Evolutionary conservation across 2,888 invertebrate genomes (phyloP).

Genomic region (Anagyrus pseudococci): DNA sequence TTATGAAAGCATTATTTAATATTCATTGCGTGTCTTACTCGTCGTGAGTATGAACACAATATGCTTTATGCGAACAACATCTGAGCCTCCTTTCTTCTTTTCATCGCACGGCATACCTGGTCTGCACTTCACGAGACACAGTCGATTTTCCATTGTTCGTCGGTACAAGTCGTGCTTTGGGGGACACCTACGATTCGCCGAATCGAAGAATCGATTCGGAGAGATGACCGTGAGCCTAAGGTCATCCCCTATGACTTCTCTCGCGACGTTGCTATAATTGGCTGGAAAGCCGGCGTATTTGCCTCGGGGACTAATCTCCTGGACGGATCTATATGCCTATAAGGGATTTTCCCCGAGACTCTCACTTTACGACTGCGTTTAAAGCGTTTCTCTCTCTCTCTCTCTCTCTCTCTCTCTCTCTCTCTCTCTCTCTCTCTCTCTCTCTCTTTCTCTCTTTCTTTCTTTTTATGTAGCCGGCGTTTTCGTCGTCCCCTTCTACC

Average conservation of each 20-base stretch:
- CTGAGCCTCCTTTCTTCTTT: too few relatives aligned
- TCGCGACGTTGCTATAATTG: slow-evolving; percentile 16
- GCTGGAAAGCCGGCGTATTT: slow-evolving; percentile 12
- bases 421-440: not conserved
- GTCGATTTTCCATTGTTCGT: slow-evolving; percentile 23
- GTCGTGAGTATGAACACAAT: too few relatives aligned
- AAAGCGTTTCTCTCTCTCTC: slow-evolving; percentile 3
- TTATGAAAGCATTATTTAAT: too few relatives aligned
- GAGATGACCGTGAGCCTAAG: slow-evolving; percentile 17
- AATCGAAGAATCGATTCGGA: slow-evolving; percentile 34
- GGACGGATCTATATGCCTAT: slow-evolving; percentile 19
- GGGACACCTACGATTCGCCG: slow-evolving; percentile 27
- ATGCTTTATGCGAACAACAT: too few relatives aligned
- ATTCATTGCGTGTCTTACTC: too few relatives aligned
- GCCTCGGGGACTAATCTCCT: slow-evolving; percentile 25
- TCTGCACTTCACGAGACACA: too few relatives aligned
- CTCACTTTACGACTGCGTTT: not conserved
- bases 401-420: not conserved
- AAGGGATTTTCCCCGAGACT: slow-evolving; percentile 18
- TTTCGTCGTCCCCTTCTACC: not conserved
- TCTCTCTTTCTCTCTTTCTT: not conserved
- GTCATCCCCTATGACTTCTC: not conserved
- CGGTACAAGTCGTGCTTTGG: slow-evolving; percentile 18
- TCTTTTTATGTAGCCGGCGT: not conserved
- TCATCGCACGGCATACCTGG: too few relatives aligned